Evolutionary conservation across 2,113 vertebrate genomes (phyloP), one percentile per base, ranked within the genome.

Genomic region (Aspidoscelis tigris): DNA sequence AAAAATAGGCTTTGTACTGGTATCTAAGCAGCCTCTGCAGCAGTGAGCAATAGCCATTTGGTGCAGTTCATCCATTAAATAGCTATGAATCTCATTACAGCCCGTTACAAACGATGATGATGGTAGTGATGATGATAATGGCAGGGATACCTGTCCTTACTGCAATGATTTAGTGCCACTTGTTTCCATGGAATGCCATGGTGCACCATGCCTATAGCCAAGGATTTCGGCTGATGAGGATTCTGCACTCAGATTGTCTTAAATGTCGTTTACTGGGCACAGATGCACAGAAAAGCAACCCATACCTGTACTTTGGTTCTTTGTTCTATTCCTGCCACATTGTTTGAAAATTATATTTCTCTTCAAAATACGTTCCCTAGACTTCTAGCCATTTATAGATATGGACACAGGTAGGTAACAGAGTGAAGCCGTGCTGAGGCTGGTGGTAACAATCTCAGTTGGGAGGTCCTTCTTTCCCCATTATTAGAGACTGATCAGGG

Each of bases 11-110:
- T 65, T 66, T 73, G 70, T 53, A 39, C 22, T 65, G 18, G 69
- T 53, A n/a, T 72, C 43, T 81, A 81, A 81, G 79, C 26, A 50
- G 47, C 66, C 33, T 58, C 53, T 76, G 79, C 53, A 61, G 65
- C 66, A 82, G 80, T 68, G 24, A 82, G 65, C 68, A 66, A 65
- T 78, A 65, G 70, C 47, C 18, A 43, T 71, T 78, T 72, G 66
- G 74, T 8, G 55, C 80, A 78, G 53, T 64, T 74, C 70, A 71
- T n/a, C 55, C 80, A 72, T 77, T 82, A 77, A 78, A 77, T 7
- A 43, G 68, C 55, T 55, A 66, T 75, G 70, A 39, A 68, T 83
- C 39, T 44, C 20, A 26, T 33, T 75, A 69, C 61, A 74, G 70
- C 26, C 69, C 24, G 66, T n/a, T 33, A 74, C 69, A 73, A 74